Conservation (phyloP, 2,888 invertebrate genomes). For the Lochmaea capreae region DNA sequence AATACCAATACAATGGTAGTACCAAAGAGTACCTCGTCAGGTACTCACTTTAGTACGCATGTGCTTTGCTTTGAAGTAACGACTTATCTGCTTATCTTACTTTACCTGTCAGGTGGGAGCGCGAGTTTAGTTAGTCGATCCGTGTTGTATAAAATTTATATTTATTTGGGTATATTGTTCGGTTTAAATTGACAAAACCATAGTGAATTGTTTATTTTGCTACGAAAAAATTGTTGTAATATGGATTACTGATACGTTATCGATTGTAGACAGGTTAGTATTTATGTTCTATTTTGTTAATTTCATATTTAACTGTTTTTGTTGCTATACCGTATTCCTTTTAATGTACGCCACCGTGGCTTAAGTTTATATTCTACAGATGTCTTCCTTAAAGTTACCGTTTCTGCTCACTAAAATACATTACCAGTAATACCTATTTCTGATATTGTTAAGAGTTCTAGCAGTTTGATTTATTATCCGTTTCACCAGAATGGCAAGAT, state of each 20-base stretch:
- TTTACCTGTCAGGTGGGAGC: conserved; percentile 53
- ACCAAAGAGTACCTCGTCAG: conserved; percentile 18
- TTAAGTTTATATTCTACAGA: conserved; percentile 47
- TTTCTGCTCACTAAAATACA: conserved; percentile 15
- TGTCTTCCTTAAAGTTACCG: conserved; percentile 33
- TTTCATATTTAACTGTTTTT: conserved; percentile 50
- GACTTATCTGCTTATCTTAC: conserved; percentile 44
- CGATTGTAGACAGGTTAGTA: conserved; percentile 40
- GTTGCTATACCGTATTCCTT: conserved; percentile 55
- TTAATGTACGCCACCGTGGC: conserved; percentile 60
- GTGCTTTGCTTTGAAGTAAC: conserved; percentile 46
- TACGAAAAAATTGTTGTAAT: conserved; percentile 33
- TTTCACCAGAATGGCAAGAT: conserved; percentile 19
- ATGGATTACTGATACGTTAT: conserved; percentile 44
- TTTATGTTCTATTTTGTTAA: conserved; percentile 29
- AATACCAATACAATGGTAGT: background rate
- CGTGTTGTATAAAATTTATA: conserved; percentile 41
- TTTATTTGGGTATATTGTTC: conserved; percentile 33
- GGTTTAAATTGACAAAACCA: conserved; percentile 29
- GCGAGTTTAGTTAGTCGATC: conserved; percentile 45
- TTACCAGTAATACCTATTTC: background rate
- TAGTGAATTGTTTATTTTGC: conserved; percentile 44
- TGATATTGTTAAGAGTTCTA: conserved; percentile 6
- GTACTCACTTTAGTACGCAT: conserved; percentile 49
- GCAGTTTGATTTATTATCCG: background rate